Conservation (phyloP, 1,140 invertebrate species). For the Plectrocnemia conspersa region DNA sequence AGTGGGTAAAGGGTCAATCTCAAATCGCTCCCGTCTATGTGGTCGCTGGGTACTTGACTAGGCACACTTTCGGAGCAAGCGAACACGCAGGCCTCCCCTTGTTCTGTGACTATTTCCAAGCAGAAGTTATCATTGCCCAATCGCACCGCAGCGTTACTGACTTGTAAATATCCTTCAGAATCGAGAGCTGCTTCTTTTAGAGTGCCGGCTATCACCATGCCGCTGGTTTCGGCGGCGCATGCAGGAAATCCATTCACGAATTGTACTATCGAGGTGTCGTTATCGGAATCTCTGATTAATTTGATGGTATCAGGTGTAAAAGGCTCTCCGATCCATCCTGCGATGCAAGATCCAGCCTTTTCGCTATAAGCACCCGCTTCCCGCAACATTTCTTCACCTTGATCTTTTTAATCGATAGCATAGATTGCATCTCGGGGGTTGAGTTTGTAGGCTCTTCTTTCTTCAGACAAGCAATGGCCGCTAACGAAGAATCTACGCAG, state of each 20-base stretch:
- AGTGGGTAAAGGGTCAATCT: slow-evolving; percentile 66
- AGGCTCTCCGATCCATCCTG: slow-evolving; percentile 38
- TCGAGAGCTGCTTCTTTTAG: slow-evolving; percentile 46
- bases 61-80: slow-evolving; percentile 56
- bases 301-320: slow-evolving; percentile 3
- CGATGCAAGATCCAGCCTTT: slow-evolving; percentile 47
- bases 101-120: slow-evolving; percentile 55
- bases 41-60: neutral
- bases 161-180: slow-evolving; percentile 47
- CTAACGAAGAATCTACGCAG: slow-evolving; percentile 55
- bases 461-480: slow-evolving; percentile 54
- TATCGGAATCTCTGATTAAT: slow-evolving; percentile 1
- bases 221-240: slow-evolving; percentile 26
- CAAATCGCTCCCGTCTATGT: slow-evolving; percentile 44
- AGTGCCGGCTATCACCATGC: slow-evolving; percentile 39
- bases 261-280: slow-evolving; percentile 22
- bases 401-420: slow-evolving; percentile 38
- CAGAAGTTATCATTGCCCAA: slow-evolving; percentile 56
- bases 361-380: slow-evolving; percentile 54
- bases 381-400: slow-evolving; percentile 57
- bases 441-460: slow-evolving; percentile 38
- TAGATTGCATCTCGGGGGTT: slow-evolving; percentile 39
- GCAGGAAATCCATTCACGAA: slow-evolving; percentile 22
- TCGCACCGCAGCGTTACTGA: slow-evolving; percentile 39
- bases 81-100: slow-evolving; percentile 55